phyloP scores from a whole-genome alignment of 2,888 invertebrate genomes.

The Apodemia mormo region DNA sequence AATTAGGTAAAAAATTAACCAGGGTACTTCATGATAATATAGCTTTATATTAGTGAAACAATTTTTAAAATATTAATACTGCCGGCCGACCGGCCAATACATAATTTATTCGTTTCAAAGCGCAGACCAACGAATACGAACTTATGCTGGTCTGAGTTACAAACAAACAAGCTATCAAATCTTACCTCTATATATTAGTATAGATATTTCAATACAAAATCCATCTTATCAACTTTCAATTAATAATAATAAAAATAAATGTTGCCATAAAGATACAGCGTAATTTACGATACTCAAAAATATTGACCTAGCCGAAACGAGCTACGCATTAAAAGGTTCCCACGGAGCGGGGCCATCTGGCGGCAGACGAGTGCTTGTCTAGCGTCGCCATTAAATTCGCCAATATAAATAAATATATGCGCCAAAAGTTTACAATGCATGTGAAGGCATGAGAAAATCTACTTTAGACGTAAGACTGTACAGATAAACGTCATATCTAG shows the following conservation, averaged over 20 bases:
- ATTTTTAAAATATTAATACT: no score
- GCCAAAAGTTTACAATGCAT: not conserved
- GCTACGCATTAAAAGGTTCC: conserved; percentile 40
- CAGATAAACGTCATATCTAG: conserved; percentile 2
- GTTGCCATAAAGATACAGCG: conserved; percentile 13
- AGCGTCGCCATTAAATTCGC: conserved; percentile 38
- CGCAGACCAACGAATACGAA: no score
- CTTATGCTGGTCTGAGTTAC: no score
- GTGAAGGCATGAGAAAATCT: not conserved
- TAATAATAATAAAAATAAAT: conserved; percentile 24
- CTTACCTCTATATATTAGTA: no score
- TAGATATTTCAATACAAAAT: not conserved
- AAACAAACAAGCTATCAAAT: no score
- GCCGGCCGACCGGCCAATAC: no score
- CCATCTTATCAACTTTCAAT: not conserved
- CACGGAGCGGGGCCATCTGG: conserved; percentile 48
- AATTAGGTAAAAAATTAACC: no score
- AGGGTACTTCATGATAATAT: no score
- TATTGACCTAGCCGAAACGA: conserved; percentile 4
- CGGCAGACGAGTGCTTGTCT: conserved; percentile 27
- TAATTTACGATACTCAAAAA: conserved; percentile 4
- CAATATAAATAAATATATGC: conserved; percentile 46
- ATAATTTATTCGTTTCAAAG: no score
- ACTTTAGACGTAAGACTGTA: not conserved
- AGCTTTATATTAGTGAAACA: no score